Evolutionary conservation across 1,140 invertebrate genomes (phyloP), one percentile per base, ranked within the genome.

Genomic region (Plodia interpunctella): DNA sequence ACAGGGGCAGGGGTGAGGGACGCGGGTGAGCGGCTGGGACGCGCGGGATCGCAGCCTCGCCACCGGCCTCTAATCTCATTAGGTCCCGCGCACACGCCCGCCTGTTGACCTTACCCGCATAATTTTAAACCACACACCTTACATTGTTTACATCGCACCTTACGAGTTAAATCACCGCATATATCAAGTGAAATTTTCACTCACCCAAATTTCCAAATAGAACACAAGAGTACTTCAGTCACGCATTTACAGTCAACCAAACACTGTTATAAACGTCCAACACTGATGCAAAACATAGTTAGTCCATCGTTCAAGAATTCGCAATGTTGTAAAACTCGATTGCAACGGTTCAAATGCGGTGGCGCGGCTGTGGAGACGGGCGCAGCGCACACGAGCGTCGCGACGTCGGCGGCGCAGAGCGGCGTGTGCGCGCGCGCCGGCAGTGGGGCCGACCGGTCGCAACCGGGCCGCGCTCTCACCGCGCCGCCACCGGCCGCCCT

Each of bases 371-470:
- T 70, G 15, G 51, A 70, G 74, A 56, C 71, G 68, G 75, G 77
- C 77, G 74, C 72, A 75, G 66, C 63, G 68, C 74, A 70, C 72
- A 71, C 76, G 74, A 76, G 85, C 85, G 85, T 88, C 85, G 85
- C 85, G 81, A 83, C 85, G 78, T 83, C 78, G 83, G 65, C 83
- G 85, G 76, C 78, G 74, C 80, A 74, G 72, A 79, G 81, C 82
- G 78, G 78, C 72, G 72, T 78, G 76, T 83, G 83, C 82, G 83
- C 81, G 71, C 71, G 72, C 77, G 76, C 72, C 59, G 60, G 72
- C 77, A 68, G 83, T 76, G 83, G 83, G 83, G 85, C 74, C 82
- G 82, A 84, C 86, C 82, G 86, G 82, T 84, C 82, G 80, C 82
- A 83, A 80, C 74, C 80, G 76, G 83, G 80, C 75, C 85, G 79